Evolutionary conservation across 2,888 invertebrate genomes (phyloP).

Genomic region (Merodon equestris): DNA sequence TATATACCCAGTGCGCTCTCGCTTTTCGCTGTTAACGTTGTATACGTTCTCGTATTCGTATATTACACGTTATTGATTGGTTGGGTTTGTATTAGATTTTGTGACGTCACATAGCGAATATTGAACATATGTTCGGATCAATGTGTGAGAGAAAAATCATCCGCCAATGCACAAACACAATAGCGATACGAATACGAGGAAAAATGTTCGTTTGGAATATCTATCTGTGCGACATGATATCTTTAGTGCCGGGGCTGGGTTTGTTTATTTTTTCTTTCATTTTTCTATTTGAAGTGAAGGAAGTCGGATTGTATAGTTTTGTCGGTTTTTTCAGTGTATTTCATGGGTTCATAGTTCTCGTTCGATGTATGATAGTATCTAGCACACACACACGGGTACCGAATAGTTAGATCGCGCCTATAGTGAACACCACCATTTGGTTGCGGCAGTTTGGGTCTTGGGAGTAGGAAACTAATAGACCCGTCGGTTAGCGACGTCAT

Average conservation of each 20-base stretch:
- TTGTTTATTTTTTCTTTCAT: too few relatives aligned
- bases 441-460: slow-evolving; percentile 5
- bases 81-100: slow-evolving; percentile 16
- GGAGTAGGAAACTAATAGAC: slow-evolving; percentile 43
- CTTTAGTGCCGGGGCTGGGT: background rate
- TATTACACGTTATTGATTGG: slow-evolving; percentile 1
- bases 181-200: too few relatives aligned
- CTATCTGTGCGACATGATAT: slow-evolving; percentile 13
- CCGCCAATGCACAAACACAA: background rate
- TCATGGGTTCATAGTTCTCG: too few relatives aligned
- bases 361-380: background rate
- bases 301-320: too few relatives aligned
- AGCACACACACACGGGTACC: slow-evolving; percentile 4
- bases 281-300: too few relatives aligned
- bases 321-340: too few relatives aligned
- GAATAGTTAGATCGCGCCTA: slow-evolving; percentile 30
- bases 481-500: slow-evolving; percentile 48
- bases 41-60: too few relatives aligned
- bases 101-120: slow-evolving; percentile 58
- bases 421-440: slow-evolving; percentile 26
- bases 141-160: slow-evolving; percentile 2
- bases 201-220: background rate
- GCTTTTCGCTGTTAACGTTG: slow-evolving; percentile 37
- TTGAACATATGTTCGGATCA: slow-evolving; percentile 61
- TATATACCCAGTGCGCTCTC: slow-evolving; percentile 60